Base-by-base conservation (phyloP, 2,797 vertebrate species). In the Poecilia gillii region DNA sequence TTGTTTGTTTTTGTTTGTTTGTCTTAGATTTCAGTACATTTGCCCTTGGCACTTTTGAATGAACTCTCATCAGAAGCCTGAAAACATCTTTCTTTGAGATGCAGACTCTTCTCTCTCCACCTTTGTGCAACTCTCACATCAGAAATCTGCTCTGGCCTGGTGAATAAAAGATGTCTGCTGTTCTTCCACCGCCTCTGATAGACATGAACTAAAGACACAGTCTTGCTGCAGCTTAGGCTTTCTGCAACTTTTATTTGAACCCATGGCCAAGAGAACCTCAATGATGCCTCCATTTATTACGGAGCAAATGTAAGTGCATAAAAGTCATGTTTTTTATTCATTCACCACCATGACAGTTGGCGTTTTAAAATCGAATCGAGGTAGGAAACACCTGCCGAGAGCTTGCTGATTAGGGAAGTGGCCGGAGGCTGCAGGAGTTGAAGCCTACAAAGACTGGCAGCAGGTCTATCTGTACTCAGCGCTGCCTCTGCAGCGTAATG, bases 111-210 rank as follows among this genome's bases (percentile, higher is more conserved):
- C 53, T 74, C 39, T 66, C 36, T 57, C 7, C 62, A 47, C 53
- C 55, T 85, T 41, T 39, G 45, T 74, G n/a, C 74, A 73, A 74
- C 79, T 72, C 46, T 71, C 53, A 62, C 73, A 72, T 81, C 76
- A 62, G 4, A 71, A 71, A 71, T 45, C 25, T 77, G 71, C 18
- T 76, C 59, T 71, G 72, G 41, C 49, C 75, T 47, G 39, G 43
- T 83, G 36, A 89, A 89, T 84, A 80, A 79, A 86, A 79, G 13
- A 80, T 85, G 77, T 18, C 72, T 55, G 43, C 59, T 47, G 72
- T 75, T 47, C 18, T 76, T 72, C 78, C 49, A 55, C 41, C 33
- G 55, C 62, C 33, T 75, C 51, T 78, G 62, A 39, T 72, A 59
- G 51, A 64, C 45, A 62, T 46, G 49, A 79, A 36, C 62, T 46